Evolutionary conservation across 2,113 vertebrate genomes (phyloP).

Genomic region (Microcebus murinus): DNA sequence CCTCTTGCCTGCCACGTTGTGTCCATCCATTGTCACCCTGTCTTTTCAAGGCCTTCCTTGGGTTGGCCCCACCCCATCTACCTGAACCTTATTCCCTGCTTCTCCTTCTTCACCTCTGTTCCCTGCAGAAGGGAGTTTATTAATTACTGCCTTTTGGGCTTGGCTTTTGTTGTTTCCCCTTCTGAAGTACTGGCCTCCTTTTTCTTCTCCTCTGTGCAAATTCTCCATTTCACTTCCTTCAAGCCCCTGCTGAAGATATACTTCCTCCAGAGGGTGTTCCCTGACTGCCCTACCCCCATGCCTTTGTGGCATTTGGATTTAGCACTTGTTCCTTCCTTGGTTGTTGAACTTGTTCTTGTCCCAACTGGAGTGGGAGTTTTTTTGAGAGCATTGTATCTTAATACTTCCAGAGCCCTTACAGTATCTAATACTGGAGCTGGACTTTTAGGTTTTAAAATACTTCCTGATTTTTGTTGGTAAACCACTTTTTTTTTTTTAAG

Average conservation of each 20-base stretch:
- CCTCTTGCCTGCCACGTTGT: neutral
- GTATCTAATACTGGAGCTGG: neutral
- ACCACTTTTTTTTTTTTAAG: constrained; percentile 26
- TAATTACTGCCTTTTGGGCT: neutral
- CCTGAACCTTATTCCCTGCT: neutral
- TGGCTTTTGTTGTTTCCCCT: constrained; percentile 14
- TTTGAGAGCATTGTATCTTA: neutral
- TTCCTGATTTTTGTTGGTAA: constrained; percentile 45
- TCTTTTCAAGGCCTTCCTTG: neutral
- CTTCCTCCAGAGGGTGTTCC: constrained; percentile 76
- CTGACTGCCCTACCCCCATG: constrained; percentile 58
- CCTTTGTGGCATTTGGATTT: constrained; percentile 45
- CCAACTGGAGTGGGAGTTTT: neutral
- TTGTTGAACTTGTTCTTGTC: constrained; percentile 29
- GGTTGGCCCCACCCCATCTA: neutral
- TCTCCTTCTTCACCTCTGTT: neutral
- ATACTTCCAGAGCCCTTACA: neutral
- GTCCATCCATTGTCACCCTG: neutral
- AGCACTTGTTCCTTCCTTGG: neutral
- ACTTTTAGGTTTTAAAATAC: neutral
- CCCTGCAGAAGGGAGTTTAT: neutral
- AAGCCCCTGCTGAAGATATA: constrained; percentile 60
- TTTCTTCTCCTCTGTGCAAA: constrained; percentile 28
- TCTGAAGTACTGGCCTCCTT: constrained; percentile 45
- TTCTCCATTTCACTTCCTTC: constrained; percentile 76